Evolutionary conservation across 2,888 invertebrate species (phyloP).

Genomic region (Zootermopsis nevadensis): DNA sequence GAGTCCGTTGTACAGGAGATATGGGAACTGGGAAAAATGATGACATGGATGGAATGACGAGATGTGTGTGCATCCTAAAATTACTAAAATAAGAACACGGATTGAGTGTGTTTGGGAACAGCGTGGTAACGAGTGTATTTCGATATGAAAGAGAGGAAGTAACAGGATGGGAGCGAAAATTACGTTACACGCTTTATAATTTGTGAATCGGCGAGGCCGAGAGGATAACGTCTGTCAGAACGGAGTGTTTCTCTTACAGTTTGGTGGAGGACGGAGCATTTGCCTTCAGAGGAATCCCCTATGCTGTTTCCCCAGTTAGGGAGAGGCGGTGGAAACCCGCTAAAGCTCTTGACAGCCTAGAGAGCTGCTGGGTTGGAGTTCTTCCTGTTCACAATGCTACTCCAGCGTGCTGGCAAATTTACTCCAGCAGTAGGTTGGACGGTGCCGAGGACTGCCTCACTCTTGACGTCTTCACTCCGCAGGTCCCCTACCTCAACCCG

Average conservation of each 20-base stretch:
- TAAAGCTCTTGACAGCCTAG: slow-evolving; percentile 72
- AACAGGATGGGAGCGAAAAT: too few species aligned
- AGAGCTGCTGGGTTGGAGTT: slow-evolving; percentile 84
- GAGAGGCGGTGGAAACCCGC: slow-evolving; percentile 79
- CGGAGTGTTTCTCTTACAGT: slow-evolving; percentile 61
- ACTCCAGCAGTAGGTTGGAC: slow-evolving; percentile 73
- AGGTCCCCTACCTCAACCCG: slow-evolving; percentile 74
- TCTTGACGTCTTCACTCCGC: slow-evolving; percentile 83
- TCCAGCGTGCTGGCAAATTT: slow-evolving; percentile 76
- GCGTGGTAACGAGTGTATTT: too few species aligned
- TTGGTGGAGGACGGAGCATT: slow-evolving; percentile 81
- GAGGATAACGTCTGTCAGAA: neutral
- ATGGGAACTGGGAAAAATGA: too few species aligned
- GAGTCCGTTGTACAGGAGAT: too few species aligned
- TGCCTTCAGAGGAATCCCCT: slow-evolving; percentile 85
- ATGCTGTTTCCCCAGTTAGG: slow-evolving; percentile 78
- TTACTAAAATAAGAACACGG: too few species aligned
- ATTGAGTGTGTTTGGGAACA: too few species aligned
- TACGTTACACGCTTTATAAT: too few species aligned
- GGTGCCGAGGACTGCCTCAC: slow-evolving; percentile 86
- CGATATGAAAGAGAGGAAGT: too few species aligned
- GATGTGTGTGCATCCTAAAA: too few species aligned
- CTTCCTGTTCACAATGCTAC: slow-evolving; percentile 73
- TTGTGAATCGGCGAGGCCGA: too few species aligned
- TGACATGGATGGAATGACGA: too few species aligned